These are phyloP conservation scores for Achlya flavicornis DNA, from an alignment of 2,888 invertebrate genomes.

Conservation along the genomic window DNA sequence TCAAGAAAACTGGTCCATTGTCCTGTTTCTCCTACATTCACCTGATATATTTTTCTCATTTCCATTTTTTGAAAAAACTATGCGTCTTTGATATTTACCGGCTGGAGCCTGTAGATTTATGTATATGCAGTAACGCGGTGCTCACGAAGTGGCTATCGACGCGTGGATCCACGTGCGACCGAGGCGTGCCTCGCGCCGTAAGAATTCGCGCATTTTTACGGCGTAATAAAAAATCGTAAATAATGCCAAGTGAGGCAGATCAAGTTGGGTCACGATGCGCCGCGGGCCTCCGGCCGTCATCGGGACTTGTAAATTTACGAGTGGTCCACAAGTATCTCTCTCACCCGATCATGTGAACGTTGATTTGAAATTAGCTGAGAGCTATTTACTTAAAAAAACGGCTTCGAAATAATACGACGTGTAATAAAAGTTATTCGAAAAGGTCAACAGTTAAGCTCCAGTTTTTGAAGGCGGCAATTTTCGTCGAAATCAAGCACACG, in stretches of 20 bases:
- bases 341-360: constrained; percentile 52
- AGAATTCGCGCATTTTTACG: constrained; percentile 79
- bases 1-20: constrained; percentile 27
- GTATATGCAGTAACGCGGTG: constrained; percentile 52
- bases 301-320: constrained; percentile 75
- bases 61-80: constrained; percentile 30
- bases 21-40: constrained; percentile 18
- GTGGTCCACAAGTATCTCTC: constrained; percentile 59
- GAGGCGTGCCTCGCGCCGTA: constrained; percentile 63
- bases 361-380: constrained; percentile 50
- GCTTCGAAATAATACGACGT: constrained; percentile 21
- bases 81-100: constrained; percentile 30
- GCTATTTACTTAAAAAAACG: constrained; percentile 30
- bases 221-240: constrained; percentile 79
- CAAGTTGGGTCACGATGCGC: constrained; percentile 77
- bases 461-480: constrained; percentile 59
- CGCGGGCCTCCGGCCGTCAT: constrained; percentile 70
- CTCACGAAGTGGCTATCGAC: constrained; percentile 74
- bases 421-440: constrained; percentile 49
- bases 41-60: constrained; percentile 35
- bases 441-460: constrained; percentile 60
- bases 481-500: constrained; percentile 59
- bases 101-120: constrained; percentile 34
- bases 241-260: constrained; percentile 71
- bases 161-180: constrained; percentile 77